phyloP scores from a whole-genome alignment of 2,888 invertebrate species.

The Lithophane semibrunnea region DNA sequence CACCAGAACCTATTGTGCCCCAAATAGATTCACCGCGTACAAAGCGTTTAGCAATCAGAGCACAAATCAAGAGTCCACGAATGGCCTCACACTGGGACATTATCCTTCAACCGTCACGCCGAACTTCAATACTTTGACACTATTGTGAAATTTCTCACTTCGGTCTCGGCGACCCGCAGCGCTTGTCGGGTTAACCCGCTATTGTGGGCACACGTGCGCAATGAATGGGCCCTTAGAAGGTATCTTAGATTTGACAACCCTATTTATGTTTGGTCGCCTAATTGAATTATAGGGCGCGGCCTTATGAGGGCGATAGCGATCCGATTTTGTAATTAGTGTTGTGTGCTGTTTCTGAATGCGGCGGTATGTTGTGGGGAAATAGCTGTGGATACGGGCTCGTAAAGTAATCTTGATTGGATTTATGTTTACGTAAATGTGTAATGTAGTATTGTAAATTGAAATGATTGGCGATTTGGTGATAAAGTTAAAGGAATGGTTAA shows the following conservation, averaged over 20 bases:
- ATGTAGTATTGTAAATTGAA: conserved; percentile 27
- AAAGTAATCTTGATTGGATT: conserved; percentile 48
- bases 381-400: conserved; percentile 51
- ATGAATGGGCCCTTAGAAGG: conserved; percentile 83
- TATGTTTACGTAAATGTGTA: conserved; percentile 40
- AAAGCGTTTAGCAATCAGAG: conserved; percentile 79
- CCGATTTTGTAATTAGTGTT: conserved; percentile 78
- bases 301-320: conserved; percentile 79
- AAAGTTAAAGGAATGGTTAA: background rate
- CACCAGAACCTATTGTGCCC: conserved; percentile 69
- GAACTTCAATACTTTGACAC: conserved; percentile 85
- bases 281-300: conserved; percentile 86
- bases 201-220: conserved; percentile 88
- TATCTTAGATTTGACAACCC: conserved; percentile 82
- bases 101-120: conserved; percentile 84
- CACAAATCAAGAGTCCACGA: conserved; percentile 74
- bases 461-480: conserved; percentile 1
- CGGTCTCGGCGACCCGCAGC: conserved; percentile 84
- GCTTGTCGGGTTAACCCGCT: conserved; percentile 78
- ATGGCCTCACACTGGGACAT: conserved; percentile 85
- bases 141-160: conserved; percentile 87
- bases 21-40: conserved; percentile 77
- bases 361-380: conserved; percentile 52
- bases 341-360: conserved; percentile 60
- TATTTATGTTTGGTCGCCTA: conserved; percentile 84